phyloP scores from a whole-genome alignment of 2,113 vertebrate species.

The Synodontis membranacea region DNA sequence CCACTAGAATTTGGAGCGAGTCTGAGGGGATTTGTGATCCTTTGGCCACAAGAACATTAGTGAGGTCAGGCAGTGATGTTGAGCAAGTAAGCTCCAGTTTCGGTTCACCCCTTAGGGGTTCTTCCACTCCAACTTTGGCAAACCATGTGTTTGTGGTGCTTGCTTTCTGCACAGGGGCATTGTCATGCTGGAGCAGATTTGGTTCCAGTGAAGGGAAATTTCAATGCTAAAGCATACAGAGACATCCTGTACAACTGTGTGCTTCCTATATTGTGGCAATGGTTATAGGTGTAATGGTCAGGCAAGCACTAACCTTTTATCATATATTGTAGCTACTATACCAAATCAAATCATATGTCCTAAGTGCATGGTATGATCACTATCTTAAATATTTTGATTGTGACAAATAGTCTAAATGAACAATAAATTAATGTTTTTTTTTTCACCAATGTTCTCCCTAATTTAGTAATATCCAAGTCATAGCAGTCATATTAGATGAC shows the following conservation, averaged over 20 bases:
- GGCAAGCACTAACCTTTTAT: not conserved
- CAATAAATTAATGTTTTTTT: no score
- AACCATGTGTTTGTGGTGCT: not conserved
- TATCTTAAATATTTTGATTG: no score
- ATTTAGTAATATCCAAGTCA: no score
- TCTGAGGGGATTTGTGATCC: not conserved
- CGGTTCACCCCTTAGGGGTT: no score
- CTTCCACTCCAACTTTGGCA: not conserved
- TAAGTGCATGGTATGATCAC: no score
- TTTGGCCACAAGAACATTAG: not conserved
- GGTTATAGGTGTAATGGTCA: no score
- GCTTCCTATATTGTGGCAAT: not conserved
- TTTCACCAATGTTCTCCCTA: no score
- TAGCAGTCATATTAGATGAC: no score
- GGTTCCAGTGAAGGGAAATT: not conserved
- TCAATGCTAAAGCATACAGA: no score
- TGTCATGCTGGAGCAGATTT: not conserved
- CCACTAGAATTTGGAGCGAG: not conserved
- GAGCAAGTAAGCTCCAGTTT: no score
- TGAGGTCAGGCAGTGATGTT: not conserved
- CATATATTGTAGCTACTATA: not conserved
- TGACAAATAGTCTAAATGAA: no score
- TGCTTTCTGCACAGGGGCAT: not conserved
- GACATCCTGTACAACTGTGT: no score
- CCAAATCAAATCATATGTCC: not conserved